Base-by-base conservation (phyloP, 2,113 vertebrate genomes). In the Anas platyrhynchos region DNA sequence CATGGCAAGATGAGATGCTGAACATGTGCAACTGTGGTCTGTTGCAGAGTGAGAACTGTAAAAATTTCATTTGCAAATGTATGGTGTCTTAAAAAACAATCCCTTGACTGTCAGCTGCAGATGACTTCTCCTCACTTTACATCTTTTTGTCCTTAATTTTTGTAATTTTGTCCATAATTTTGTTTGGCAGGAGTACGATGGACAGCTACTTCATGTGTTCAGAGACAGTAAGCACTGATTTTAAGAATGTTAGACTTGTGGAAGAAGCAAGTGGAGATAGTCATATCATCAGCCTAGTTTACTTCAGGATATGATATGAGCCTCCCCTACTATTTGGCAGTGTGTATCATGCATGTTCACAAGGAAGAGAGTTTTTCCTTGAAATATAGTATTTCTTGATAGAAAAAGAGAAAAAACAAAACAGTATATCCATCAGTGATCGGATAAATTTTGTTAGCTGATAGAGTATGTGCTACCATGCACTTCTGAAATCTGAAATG, bases 51-150 rank as follows among this genome's bases (percentile, higher is more conserved):
- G 52, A 93, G 88, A 93, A 84, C 59, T 68, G 56, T n/a, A 93
- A 36, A 92, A 86, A 92, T 96, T 52, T 85, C 13, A 90, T 96
- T 94, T 96, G 68, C 62, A 95, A 96, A 91, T 86, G 48, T 56
- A 86, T 55, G 31, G 44, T 67, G 61, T 74, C 74, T 93, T 74
- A 79, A 43, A 90, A 93, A 97, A 95, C 6, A 74, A 67, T 94
- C 92, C 91, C 74, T 94, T 93, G 91, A 87, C 92, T 92, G 79
- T 93, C 91, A 97, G 81, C 86, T 98, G 86, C 44, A 92, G 83
- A 84, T 96, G 74, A 81, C 16, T 81, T 94, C 65, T 88, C 25
- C 13, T 78, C 15, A 2, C 16, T 97, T 97, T 96, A 89, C 65
- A 94, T 83, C 29, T 63, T 87, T 48, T 78, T 34, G 52, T 54